phyloP scores from a whole-genome alignment of 2,888 invertebrate species.

The Zaprionus lineosus region DNA sequence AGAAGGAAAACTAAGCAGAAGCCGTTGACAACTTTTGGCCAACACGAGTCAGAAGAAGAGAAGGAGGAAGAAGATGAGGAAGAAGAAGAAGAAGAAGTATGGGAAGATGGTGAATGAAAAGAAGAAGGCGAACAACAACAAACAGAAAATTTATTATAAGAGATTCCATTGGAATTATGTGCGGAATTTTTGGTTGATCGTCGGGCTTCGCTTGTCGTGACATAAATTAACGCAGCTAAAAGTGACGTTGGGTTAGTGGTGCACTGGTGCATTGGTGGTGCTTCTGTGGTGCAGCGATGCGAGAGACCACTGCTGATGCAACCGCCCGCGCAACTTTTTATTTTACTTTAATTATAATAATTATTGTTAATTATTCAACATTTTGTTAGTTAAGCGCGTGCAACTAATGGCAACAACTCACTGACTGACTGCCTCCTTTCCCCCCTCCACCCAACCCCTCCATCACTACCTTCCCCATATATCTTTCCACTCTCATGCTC shows the following conservation, averaged over 20 bases:
- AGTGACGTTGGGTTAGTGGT: constrained; percentile 46
- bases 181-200: constrained; percentile 65
- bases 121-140: constrained; percentile 39
- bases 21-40: too few relatives aligned
- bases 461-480: too few relatives aligned
- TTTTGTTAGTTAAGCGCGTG: constrained; percentile 66
- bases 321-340: constrained; percentile 53
- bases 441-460: constrained; percentile 1
- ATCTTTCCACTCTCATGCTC: too few relatives aligned
- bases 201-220: constrained; percentile 49
- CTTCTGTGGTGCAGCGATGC: constrained; percentile 57
- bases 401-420: constrained; percentile 47
- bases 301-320: constrained; percentile 52
- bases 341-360: constrained; percentile 68
- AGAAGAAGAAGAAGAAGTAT: constrained; percentile 24
- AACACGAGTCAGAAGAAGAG: constrained; percentile 12
- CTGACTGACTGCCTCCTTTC: constrained; percentile 4
- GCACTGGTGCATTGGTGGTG: constrained; percentile 31
- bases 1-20: constrained; percentile 5
- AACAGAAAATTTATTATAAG: constrained; percentile 59
- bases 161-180: constrained; percentile 67
- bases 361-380: constrained; percentile 72
- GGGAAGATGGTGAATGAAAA: constrained; percentile 30
- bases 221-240: constrained; percentile 62
- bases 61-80: constrained; percentile 20